phyloP scores from a whole-genome alignment of 92 coral and sea anemone genomes.

The Palythoa heliodiscus region DNA sequence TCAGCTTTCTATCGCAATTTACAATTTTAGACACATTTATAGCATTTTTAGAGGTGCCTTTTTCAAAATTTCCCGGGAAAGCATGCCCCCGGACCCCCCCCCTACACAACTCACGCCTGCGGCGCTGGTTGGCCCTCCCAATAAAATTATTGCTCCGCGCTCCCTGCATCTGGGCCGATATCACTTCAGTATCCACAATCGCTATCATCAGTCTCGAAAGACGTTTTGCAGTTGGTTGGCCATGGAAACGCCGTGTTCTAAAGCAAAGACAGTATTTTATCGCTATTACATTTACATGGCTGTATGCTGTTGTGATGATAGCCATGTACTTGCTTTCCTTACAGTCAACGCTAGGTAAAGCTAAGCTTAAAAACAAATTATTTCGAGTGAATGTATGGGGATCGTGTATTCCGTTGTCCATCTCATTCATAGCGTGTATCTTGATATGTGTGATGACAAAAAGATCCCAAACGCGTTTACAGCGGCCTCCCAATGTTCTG shows the following conservation, averaged over 20 bases:
- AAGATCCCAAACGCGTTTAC: background rate
- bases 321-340: background rate
- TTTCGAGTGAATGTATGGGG: background rate
- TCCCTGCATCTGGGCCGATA: background rate
- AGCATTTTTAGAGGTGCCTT: too few species aligned
- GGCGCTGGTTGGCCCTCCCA: too few species aligned
- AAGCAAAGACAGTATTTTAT: background rate
- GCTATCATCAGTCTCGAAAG: background rate
- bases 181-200: background rate
- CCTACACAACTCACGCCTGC: too few species aligned
- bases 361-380: too few species aligned
- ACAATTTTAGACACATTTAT: too few species aligned
- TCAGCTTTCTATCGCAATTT: too few species aligned
- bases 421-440: background rate
- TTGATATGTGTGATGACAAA: background rate
- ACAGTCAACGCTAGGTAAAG: background rate
- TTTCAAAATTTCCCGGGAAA: too few species aligned
- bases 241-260: slow-evolving; percentile 1
- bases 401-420: background rate
- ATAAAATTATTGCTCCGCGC: too few species aligned
- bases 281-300: background rate
- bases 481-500: too few species aligned
- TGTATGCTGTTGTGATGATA: background rate
- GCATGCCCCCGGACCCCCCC: too few species aligned
- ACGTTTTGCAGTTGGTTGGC: slow-evolving; percentile 3